Percentiles rank a stretch among this genome's conserved stretches.
phyloP scores from a whole-genome alignment of 2,888 invertebrate species.

The Oscheius sp. region DNA sequence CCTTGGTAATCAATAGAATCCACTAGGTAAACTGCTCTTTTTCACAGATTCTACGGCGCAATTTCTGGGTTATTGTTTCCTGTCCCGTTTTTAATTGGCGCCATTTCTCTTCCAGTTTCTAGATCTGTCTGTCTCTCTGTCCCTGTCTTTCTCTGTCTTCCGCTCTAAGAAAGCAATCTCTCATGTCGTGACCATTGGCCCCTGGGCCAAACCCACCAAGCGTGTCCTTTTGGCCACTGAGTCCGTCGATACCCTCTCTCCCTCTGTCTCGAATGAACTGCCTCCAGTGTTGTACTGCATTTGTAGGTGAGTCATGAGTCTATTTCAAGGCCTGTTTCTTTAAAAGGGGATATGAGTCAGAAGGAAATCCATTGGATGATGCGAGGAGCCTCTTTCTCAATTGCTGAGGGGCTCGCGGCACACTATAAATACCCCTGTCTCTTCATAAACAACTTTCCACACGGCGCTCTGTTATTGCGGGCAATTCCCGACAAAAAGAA shows the following conservation, averaged over 20 bases:
- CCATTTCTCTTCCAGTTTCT: too few species aligned
- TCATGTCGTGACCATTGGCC: too few species aligned
- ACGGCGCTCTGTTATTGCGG: not conserved
- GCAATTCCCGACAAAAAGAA: not conserved
- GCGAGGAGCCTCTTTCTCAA: not conserved
- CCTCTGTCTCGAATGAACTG: not conserved
- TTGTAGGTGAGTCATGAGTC: slow-evolving; percentile 29
- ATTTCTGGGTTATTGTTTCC: too few species aligned
- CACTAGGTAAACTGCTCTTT: too few species aligned
- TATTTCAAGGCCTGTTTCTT: not conserved
- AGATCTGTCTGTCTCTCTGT: too few species aligned
- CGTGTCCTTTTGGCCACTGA: too few species aligned
- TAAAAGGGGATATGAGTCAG: not conserved
- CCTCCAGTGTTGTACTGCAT: slow-evolving; percentile 28
- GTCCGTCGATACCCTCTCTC: slow-evolving; percentile 4
- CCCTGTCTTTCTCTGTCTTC: too few species aligned
- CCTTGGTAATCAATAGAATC: too few species aligned
- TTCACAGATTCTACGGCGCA: too few species aligned
- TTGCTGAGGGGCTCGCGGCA: not conserved
- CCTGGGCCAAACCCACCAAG: too few species aligned
- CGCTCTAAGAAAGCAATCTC: too few species aligned
- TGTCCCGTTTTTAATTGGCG: too few species aligned
- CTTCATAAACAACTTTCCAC: not conserved
- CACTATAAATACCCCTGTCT: not conserved
- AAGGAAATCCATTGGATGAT: not conserved